phyloP scores from a whole-genome alignment of 2,888 invertebrate species.

The Drosophila falleni region DNA sequence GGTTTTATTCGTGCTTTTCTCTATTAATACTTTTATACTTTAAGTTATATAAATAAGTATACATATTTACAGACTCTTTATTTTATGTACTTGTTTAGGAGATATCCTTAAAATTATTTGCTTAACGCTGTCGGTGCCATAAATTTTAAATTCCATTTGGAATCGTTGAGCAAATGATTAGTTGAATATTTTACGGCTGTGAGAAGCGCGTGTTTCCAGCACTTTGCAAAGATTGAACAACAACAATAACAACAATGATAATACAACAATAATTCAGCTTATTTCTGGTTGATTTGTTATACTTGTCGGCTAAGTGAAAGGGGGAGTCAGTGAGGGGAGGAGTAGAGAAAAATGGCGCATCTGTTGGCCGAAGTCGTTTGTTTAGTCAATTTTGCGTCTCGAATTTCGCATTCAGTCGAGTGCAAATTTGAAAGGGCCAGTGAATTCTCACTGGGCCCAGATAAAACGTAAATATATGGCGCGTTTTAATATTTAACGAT shows the following conservation, averaged over 20 bases:
- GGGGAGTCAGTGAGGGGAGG: no score
- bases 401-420: conserved; percentile 61
- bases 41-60: conserved; percentile 21
- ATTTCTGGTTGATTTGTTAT: conserved; percentile 40
- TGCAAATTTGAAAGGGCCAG: conserved; percentile 60
- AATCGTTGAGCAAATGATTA: conserved; percentile 71
- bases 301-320: conserved; percentile 4
- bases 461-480: conserved; percentile 30
- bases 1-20: conserved; percentile 5
- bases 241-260: conserved; percentile 20
- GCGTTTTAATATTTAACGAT: conserved; percentile 35
- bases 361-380: conserved; percentile 32
- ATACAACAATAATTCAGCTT: conserved; percentile 59
- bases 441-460: conserved; percentile 18
- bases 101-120: conserved; percentile 4
- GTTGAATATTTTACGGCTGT: conserved; percentile 39
- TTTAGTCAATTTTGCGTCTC: conserved; percentile 40
- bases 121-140: conserved; percentile 29
- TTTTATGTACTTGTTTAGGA: conserved; percentile 3
- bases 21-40: not conserved
- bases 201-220: conserved; percentile 26
- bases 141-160: conserved; percentile 63
- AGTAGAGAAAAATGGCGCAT: conserved; percentile 18
- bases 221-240: conserved; percentile 11
- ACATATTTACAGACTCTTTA: not conserved